phyloP scores from a whole-genome alignment of 2,888 invertebrate genomes.

The Metellina segmentata region DNA sequence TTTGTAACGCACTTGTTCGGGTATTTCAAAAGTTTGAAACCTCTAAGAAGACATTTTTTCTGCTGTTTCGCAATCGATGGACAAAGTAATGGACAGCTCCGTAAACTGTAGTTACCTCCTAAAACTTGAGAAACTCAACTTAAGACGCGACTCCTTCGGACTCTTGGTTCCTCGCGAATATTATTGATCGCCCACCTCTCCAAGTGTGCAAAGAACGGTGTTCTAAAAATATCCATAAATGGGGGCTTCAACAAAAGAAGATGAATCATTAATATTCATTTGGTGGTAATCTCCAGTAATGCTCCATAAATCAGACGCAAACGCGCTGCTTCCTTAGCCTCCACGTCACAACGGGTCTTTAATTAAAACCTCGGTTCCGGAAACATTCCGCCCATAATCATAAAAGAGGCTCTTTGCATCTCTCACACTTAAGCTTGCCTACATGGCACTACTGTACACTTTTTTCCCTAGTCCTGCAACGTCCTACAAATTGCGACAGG shows the following conservation, averaged over 20 bases:
- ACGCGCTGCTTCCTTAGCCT: slow-evolving; percentile 15
- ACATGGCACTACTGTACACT: not conserved
- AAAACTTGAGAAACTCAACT: not conserved
- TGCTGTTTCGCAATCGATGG: too few species aligned
- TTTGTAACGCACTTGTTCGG: too few species aligned
- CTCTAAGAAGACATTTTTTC: too few species aligned
- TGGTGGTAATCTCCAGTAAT: slow-evolving; percentile 54
- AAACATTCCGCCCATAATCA: slow-evolving; percentile 46
- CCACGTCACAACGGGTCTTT: slow-evolving; percentile 40
- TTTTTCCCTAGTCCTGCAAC: not conserved
- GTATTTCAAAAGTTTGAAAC: too few species aligned
- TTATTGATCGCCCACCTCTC: slow-evolving; percentile 35
- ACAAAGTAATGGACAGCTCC: too few species aligned
- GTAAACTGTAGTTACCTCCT: not conserved
- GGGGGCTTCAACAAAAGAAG: slow-evolving; percentile 51
- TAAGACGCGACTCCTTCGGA: not conserved
- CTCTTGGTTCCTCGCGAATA: slow-evolving; percentile 14
- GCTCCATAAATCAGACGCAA: slow-evolving; percentile 63
- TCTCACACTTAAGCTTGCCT: slow-evolving; percentile 10
- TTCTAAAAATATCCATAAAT: slow-evolving; percentile 52
- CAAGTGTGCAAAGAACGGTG: slow-evolving; percentile 17
- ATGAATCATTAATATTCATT: slow-evolving; percentile 68
- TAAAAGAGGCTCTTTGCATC: slow-evolving; percentile 46
- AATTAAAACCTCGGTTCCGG: slow-evolving; percentile 56
- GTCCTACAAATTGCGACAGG: not conserved